Evolutionary conservation across 2,888 invertebrate species (phyloP).

Genomic region (Tanytarsus gracilentus): DNA sequence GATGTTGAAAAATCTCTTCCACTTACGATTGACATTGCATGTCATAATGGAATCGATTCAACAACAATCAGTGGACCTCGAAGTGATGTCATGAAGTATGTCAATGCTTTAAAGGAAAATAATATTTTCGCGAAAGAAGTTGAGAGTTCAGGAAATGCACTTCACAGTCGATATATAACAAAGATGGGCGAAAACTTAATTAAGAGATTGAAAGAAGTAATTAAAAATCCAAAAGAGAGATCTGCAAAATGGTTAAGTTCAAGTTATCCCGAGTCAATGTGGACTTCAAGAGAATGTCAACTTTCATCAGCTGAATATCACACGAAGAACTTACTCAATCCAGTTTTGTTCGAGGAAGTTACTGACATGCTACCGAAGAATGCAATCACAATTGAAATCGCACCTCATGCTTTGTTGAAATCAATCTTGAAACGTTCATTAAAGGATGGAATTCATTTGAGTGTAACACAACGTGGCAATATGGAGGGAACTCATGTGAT

Average conservation of each 20-base stretch:
- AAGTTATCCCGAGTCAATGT: slow-evolving; percentile 61
- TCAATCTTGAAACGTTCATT: slow-evolving; percentile 55
- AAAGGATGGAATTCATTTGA: slow-evolving; percentile 48
- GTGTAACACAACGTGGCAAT: slow-evolving; percentile 51
- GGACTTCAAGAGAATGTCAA: slow-evolving; percentile 57
- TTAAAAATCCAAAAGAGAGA: slow-evolving; percentile 56
- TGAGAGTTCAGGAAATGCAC: slow-evolving; percentile 78
- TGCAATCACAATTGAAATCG: slow-evolving; percentile 58
- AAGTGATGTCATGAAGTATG: slow-evolving; percentile 56
- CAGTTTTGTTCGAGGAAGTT: slow-evolving; percentile 53
- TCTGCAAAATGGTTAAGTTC: slow-evolving; percentile 77
- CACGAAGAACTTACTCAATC: too few species aligned
- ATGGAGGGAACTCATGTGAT: slow-evolving; percentile 44
- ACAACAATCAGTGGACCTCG: slow-evolving; percentile 82
- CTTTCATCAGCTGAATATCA: slow-evolving; percentile 76
- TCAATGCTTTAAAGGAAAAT: slow-evolving; percentile 55
- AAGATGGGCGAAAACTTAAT: slow-evolving; percentile 57
- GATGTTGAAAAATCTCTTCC: slow-evolving; percentile 45
- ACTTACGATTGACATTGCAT: slow-evolving; percentile 37
- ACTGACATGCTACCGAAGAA: slow-evolving; percentile 52
- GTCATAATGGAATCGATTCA: slow-evolving; percentile 41
- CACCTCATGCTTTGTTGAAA: slow-evolving; percentile 60
- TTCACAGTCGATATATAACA: slow-evolving; percentile 76
- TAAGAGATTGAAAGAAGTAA: slow-evolving; percentile 54
- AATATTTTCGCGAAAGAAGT: slow-evolving; percentile 76